These are phyloP conservation scores for Bimastos eiseni DNA, from an alignment of 2,888 invertebrate genomes.

Conservation along the genomic window DNA sequence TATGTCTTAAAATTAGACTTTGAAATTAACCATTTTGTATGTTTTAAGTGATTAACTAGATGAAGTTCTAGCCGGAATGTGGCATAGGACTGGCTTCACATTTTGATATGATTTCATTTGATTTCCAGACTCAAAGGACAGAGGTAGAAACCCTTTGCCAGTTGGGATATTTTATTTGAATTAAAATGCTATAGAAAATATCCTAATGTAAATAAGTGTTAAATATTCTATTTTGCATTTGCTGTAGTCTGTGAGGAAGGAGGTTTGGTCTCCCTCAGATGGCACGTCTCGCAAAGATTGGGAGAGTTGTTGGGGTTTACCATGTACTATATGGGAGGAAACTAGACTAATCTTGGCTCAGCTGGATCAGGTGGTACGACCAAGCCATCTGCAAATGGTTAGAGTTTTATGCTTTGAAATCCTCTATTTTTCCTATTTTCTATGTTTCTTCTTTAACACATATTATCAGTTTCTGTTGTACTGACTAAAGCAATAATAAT, in stretches of 20 bases:
- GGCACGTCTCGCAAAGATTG: not conserved
- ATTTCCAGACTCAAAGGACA: not conserved
- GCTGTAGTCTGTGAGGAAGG: not conserved
- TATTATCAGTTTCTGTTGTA: not conserved
- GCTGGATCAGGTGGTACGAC: not conserved
- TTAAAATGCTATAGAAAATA: not conserved
- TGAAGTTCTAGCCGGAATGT: not conserved
- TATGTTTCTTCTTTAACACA: not conserved
- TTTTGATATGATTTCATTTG: not conserved
- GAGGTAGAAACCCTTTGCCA: not conserved
- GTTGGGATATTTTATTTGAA: not conserved
- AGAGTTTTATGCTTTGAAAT: not conserved
- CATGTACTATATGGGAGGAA: constrained; percentile 13
- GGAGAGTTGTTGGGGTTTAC: not conserved
- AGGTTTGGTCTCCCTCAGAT: constrained; percentile 6
- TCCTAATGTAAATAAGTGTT: not conserved
- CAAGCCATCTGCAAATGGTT: not conserved
- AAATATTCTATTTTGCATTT: not conserved
- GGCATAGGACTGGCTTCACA: not conserved
- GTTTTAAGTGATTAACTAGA: not conserved
- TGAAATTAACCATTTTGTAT: not conserved
- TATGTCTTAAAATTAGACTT: not conserved
- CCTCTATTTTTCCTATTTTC: not conserved
- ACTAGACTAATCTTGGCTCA: not conserved
- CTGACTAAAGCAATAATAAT: no score